A percentile compares a stretch with the other conserved stretches of the same genome.
Conservation (phyloP, 1,140 invertebrate genomes). For the Zeugodacus cucurbitae region DNA sequence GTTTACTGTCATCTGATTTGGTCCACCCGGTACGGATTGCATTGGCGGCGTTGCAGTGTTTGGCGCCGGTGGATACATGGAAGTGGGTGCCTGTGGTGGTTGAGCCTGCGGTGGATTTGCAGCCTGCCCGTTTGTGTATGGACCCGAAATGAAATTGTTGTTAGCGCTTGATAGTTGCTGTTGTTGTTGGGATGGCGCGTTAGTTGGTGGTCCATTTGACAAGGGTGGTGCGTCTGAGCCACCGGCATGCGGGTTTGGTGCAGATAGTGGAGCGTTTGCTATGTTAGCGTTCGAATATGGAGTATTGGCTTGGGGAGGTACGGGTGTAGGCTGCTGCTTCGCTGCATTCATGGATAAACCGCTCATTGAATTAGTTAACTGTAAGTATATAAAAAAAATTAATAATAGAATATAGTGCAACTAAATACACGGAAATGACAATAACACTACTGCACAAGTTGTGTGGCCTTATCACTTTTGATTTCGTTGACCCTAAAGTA, state of each 20-base stretch:
- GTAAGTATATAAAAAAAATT: not conserved
- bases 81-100: slow-evolving; percentile 22
- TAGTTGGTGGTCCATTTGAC: slow-evolving; percentile 42
- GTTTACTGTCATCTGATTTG: slow-evolving; percentile 62
- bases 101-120: slow-evolving; percentile 22
- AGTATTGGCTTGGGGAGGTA: not conserved
- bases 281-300: slow-evolving; percentile 41
- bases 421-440: not conserved
- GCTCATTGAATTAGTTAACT: slow-evolving; percentile 62
- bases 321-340: slow-evolving; percentile 51
- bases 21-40: slow-evolving; percentile 54
- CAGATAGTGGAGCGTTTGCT: not conserved
- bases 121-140: slow-evolving; percentile 53
- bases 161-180: slow-evolving; percentile 49
- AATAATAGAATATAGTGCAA: not conserved
- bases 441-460: not conserved
- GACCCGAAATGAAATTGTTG: slow-evolving; percentile 51
- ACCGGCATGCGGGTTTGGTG: slow-evolving; percentile 22
- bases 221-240: slow-evolving; percentile 39
- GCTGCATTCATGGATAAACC: slow-evolving; percentile 56
- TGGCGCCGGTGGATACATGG: slow-evolving; percentile 46
- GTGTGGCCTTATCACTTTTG: not conserved
- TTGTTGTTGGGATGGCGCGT: not conserved
- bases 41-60: slow-evolving; percentile 43
- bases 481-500: not conserved